phyloP scores from a whole-genome alignment of 2,797 vertebrate genomes.

The Molossus molossus region DNA sequence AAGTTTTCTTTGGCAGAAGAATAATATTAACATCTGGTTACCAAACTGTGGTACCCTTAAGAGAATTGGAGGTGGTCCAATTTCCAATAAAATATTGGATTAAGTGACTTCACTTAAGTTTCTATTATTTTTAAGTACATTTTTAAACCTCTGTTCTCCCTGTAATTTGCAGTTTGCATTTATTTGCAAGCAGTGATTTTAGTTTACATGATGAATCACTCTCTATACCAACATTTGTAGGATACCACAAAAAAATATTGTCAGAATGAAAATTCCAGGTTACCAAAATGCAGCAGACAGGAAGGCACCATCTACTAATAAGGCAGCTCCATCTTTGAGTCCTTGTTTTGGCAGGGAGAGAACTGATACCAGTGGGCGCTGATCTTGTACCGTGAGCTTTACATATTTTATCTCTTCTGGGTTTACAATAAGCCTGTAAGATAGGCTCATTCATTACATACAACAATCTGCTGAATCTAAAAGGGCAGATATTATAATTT shows the following conservation, averaged over 20 bases:
- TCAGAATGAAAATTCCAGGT: conserved; percentile 80
- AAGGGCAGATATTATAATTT: conserved; percentile 39
- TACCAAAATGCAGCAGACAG: conserved; percentile 79
- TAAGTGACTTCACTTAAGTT: conserved; percentile 85
- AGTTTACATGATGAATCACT: conserved; percentile 81
- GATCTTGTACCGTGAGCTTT: conserved; percentile 1
- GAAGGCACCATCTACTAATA: conserved; percentile 78
- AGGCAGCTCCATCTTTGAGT: conserved; percentile 55
- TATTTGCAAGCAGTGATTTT: conserved; percentile 81
- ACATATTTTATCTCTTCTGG: background rate
- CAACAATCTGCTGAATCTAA: background rate
- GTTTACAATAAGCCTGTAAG: background rate
- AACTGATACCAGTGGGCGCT: background rate
- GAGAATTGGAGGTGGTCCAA: conserved; percentile 80
- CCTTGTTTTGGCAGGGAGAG: conserved; percentile 17
- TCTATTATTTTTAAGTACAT: conserved; percentile 85
- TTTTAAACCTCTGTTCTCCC: conserved; percentile 77
- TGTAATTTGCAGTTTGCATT: conserved; percentile 83
- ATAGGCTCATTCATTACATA: background rate
- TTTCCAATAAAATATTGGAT: conserved; percentile 84
- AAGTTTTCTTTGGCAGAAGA: conserved; percentile 81
- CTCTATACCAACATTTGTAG: conserved; percentile 77
- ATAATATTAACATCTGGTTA: conserved; percentile 84
- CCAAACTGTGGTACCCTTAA: conserved; percentile 84
- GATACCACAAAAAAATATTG: conserved; percentile 77